Percentiles rank a stretch among this genome's conserved stretches.
These are phyloP conservation scores for Dasyprocta punctata DNA, from an alignment of 2,113 vertebrate species.

Conservation along the genomic window DNA sequence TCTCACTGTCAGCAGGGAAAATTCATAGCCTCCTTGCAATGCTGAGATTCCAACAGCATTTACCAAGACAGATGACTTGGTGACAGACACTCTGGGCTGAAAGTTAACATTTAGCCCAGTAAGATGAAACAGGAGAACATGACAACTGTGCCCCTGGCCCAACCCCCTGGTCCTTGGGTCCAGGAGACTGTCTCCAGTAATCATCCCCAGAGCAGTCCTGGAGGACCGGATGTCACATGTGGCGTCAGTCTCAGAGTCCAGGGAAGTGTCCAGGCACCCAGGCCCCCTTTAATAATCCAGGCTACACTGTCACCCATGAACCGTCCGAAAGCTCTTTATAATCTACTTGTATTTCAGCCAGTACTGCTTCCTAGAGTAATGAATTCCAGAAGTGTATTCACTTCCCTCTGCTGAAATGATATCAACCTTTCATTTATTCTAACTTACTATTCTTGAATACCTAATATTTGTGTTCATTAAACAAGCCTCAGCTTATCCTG, in stretches of 20 bases:
- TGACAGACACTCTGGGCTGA: slow-evolving; percentile 76
- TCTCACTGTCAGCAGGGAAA: slow-evolving; percentile 79
- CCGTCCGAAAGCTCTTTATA: not conserved
- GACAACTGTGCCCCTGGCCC: slow-evolving; percentile 43
- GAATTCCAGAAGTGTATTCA: slow-evolving; percentile 34
- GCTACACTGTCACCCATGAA: not conserved
- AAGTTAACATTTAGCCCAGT: slow-evolving; percentile 76
- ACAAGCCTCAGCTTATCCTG: slow-evolving; percentile 20
- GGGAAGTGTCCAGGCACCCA: not conserved
- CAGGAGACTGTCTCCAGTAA: not conserved
- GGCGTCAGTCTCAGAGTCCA: not conserved
- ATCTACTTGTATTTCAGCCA: not conserved
- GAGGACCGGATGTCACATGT: not conserved
- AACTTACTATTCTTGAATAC: not conserved
- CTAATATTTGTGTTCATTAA: slow-evolving; percentile 47
- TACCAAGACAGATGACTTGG: slow-evolving; percentile 82
- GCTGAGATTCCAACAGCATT: slow-evolving; percentile 69
- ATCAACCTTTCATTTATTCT: slow-evolving; percentile 51
- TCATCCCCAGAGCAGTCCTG: not conserved
- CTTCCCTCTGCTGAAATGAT: not conserved
- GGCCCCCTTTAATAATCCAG: not conserved
- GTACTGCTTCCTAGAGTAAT: slow-evolving; percentile 29
- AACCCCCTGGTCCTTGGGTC: not conserved
- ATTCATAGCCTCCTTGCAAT: slow-evolving; percentile 73
- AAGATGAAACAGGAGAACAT: slow-evolving; percentile 72